Percentiles rank a stretch among this genome's conserved stretches.
These are phyloP conservation scores for Cordilura impudica DNA, from an alignment of 2,888 invertebrate species.

Conservation along the genomic window DNA sequence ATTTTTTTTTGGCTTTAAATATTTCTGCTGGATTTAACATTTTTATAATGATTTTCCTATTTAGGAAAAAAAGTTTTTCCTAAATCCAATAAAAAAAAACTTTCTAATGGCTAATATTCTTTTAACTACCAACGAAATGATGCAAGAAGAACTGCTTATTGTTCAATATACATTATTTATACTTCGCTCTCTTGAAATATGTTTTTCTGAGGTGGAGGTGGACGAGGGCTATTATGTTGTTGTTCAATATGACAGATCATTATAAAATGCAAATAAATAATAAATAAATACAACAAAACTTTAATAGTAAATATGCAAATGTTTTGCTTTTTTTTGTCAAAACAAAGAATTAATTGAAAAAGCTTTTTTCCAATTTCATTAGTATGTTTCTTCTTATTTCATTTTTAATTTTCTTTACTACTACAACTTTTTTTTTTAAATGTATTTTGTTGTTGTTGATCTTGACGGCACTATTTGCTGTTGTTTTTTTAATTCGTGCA, in stretches of 20 bases:
- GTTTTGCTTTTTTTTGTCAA: neutral
- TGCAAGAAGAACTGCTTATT: too few relatives aligned
- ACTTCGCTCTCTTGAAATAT: too few relatives aligned
- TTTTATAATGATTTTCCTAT: too few relatives aligned
- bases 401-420: conserved; percentile 11
- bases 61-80: too few relatives aligned
- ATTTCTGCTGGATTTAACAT: too few relatives aligned
- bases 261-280: neutral
- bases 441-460: conserved; percentile 52
- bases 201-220: too few relatives aligned
- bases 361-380: neutral
- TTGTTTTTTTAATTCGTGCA: conserved; percentile 50
- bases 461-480: conserved; percentile 56
- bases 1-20: too few relatives aligned
- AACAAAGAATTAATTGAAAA: neutral
- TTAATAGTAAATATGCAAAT: neutral
- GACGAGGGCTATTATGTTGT: neutral
- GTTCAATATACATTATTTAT: too few relatives aligned
- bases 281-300: neutral
- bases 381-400: neutral
- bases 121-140: too few relatives aligned
- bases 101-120: too few relatives aligned
- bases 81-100: too few relatives aligned
- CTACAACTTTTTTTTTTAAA: conserved; percentile 11
- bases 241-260: neutral